These are phyloP conservation scores for Brachirus orientalis DNA, from an alignment of 2,113 vertebrate genomes.

Conservation along the genomic window DNA sequence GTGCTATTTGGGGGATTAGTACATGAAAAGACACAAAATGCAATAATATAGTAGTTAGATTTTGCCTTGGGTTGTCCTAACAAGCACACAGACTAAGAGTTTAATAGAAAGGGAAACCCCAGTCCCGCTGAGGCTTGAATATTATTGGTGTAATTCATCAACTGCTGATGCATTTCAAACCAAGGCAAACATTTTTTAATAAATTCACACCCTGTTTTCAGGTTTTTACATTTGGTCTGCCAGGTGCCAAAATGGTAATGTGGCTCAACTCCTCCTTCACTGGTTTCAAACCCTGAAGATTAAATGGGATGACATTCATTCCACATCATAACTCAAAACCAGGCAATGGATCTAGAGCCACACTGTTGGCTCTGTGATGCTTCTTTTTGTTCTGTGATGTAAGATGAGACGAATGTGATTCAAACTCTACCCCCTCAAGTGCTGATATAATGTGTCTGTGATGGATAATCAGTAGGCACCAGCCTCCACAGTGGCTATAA, in stretches of 20 bases:
- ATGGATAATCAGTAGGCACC: neutral
- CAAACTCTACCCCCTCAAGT: neutral
- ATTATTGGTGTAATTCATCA: conserved; percentile 25
- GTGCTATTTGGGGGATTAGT: conserved; percentile 16
- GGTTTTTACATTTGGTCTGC: neutral
- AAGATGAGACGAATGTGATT: neutral
- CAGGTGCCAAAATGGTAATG: neutral
- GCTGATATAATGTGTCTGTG: conserved; percentile 2
- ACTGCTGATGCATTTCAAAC: neutral
- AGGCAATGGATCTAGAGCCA: neutral
- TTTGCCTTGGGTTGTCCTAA: conserved; percentile 37
- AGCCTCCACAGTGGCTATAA: neutral
- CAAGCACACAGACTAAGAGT: conserved; percentile 29
- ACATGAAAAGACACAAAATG: conserved; percentile 26
- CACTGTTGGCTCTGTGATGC: neutral
- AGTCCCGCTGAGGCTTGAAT: conserved; percentile 19
- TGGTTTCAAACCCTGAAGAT: neutral
- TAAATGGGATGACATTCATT: neutral
- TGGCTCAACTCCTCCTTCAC: neutral
- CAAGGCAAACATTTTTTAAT: neutral
- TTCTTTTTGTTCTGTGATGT: neutral
- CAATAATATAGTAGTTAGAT: conserved; percentile 46
- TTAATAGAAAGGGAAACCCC: conserved; percentile 42
- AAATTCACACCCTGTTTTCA: neutral
- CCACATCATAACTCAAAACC: neutral